These are phyloP conservation scores for Hoplodrina blanda DNA, from an alignment of 2,888 invertebrate genomes.

Conservation along the genomic window DNA sequence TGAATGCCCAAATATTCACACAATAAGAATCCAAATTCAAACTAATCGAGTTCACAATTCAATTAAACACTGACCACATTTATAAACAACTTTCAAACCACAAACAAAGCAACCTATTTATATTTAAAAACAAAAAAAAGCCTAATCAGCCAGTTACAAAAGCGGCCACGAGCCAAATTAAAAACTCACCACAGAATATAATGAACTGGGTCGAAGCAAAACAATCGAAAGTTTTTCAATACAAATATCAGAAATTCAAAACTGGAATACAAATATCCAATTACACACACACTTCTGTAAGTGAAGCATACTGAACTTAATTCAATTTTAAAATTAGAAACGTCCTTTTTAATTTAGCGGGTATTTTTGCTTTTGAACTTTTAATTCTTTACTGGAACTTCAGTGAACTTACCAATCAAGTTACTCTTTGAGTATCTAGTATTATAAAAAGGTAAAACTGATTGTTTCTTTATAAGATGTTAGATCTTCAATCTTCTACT, in stretches of 20 bases:
- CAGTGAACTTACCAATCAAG: not conserved
- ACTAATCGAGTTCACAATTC: not conserved
- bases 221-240: constrained; percentile 47
- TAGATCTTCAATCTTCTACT: too few species aligned
- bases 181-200: constrained; percentile 34
- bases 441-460: not conserved
- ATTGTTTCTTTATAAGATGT: not conserved
- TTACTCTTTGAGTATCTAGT: too few species aligned
- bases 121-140: constrained; percentile 14
- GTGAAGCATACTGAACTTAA: constrained; percentile 19
- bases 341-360: constrained; percentile 24
- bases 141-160: constrained; percentile 13
- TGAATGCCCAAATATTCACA: too few species aligned
- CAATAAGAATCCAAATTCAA: not conserved
- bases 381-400: constrained; percentile 2
- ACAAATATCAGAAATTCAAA: constrained; percentile 45
- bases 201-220: constrained; percentile 39
- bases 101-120: constrained; percentile 1
- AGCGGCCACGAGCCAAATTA: constrained; percentile 24
- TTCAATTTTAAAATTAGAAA: constrained; percentile 27
- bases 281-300: constrained; percentile 22
- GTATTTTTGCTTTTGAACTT: constrained; percentile 7
- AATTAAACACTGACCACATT: constrained; percentile 2
- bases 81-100: not conserved
- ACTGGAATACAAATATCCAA: constrained; percentile 29